phyloP scores from a whole-genome alignment of 1,140 invertebrate genomes.

The Brachystomella parvula region DNA sequence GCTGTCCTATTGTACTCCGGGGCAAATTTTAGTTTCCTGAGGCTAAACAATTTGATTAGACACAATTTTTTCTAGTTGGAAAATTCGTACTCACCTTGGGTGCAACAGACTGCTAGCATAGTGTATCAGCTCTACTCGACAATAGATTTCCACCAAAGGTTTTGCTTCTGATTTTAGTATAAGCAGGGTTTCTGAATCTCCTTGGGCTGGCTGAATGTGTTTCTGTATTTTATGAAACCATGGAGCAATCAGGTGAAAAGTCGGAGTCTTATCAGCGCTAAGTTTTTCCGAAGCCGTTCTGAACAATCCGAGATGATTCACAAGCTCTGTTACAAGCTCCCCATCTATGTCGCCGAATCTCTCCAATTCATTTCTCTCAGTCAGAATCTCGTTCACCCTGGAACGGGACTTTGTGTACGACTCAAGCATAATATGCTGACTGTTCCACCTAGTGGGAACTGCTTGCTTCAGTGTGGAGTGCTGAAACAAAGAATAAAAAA shows the following conservation, averaged over 20 bases:
- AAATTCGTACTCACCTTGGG: neutral
- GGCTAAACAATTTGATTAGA: neutral
- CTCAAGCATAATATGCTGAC: slow-evolving; percentile 16
- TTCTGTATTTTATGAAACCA: neutral
- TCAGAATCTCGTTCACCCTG: neutral
- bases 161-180: neutral
- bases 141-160: neutral
- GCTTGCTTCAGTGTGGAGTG: slow-evolving; percentile 17
- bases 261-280: slow-evolving; percentile 4
- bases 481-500: too few relatives aligned
- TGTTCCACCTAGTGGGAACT: slow-evolving; percentile 8
- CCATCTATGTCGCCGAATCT: neutral
- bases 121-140: neutral
- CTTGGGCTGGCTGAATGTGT: neutral
- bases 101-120: neutral
- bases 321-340: neutral
- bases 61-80: neutral
- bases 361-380: neutral
- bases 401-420: neutral
- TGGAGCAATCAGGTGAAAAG: neutral
- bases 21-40: slow-evolving; percentile 7
- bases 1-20: too few relatives aligned
- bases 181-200: neutral
- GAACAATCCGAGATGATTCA: neutral
- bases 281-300: neutral